A percentile compares a stretch with the other conserved stretches of the same genome.
Evolutionary conservation across 2,888 invertebrate species (phyloP).

Genomic region (Hydriomena furcata): DNA sequence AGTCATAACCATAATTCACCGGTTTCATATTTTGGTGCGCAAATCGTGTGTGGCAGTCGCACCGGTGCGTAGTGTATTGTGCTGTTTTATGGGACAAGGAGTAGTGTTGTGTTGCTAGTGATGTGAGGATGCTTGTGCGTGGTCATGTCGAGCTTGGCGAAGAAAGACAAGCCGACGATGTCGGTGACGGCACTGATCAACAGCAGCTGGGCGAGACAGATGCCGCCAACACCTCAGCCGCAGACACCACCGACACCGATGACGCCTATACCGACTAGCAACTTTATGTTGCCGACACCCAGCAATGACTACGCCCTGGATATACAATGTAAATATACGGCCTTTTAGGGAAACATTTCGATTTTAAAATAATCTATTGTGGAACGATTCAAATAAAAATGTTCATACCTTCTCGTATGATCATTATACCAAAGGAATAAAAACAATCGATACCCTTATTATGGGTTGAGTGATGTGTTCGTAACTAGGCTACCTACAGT

Average conservation of each 20-base stretch:
- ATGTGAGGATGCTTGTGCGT: constrained; percentile 78
- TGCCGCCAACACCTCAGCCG: constrained; percentile 57
- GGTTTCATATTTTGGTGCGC: constrained; percentile 43
- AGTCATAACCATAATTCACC: constrained; percentile 48
- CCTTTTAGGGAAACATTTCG: not conserved
- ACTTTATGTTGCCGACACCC: constrained; percentile 62
- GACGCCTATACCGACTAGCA: constrained; percentile 47
- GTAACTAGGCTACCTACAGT: too few relatives aligned
- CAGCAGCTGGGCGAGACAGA: constrained; percentile 84
- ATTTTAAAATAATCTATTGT: too few relatives aligned
- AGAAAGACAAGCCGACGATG: constrained; percentile 94
- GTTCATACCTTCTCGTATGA: too few relatives aligned
- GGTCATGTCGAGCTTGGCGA: constrained; percentile 86
- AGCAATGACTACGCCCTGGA: constrained; percentile 73
- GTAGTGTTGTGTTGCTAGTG: constrained; percentile 67
- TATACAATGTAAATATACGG: constrained; percentile 75
- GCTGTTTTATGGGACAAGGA: constrained; percentile 44
- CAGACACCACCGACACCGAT: constrained; percentile 54
- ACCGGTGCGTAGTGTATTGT: constrained; percentile 50
- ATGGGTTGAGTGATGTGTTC: too few relatives aligned
- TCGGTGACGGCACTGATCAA: constrained; percentile 92
- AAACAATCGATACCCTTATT: too few relatives aligned
- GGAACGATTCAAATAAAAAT: too few relatives aligned
- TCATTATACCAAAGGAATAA: too few relatives aligned
- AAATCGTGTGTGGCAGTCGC: constrained; percentile 52